Base-by-base conservation (phyloP, 2,113 vertebrate species). In the Apodemus sylvaticus region DNA sequence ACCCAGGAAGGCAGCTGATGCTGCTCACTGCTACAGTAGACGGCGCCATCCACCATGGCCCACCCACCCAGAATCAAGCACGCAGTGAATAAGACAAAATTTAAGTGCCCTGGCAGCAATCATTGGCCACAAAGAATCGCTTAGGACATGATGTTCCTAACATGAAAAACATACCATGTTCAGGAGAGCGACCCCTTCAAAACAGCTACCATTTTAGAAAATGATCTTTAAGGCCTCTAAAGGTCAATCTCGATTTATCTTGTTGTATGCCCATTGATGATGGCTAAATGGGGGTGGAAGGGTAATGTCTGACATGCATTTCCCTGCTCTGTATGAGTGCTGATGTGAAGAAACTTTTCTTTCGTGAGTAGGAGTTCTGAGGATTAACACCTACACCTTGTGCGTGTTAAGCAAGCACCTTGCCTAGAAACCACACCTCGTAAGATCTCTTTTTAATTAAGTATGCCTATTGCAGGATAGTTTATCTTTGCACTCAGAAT, bases 401-500 rank as follows among this genome's bases (percentile, higher is more conserved):
- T 34, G 16, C 2, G 45, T 58, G 26, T 11, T 20, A 55, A 53
- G 17, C 62, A 14, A 91, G 53, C 29, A 58, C 64, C 68, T 55
- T 58, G 42, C 53, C 66, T 45, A 24, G 17, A 22, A 60, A n/a
- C 42, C 10, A 19, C 5, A 58, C 1, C 42, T 4, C 20, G 16
- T 68, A 58, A 53, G 16, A 76, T 82, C 77, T 82, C n/a, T 95
- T 91, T 92, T 89, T 73, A 95, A 94, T 91, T 79, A 88, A 94
- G 78, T 88, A 70, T 62, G 34, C 70, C n/a, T 58, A 60, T 62
- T 68, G 12, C 5, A 20, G 76, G 39, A 58, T 62, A 10, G 7
- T 89, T 89, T 73, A 85, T 93, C 77, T 86, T 55, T 86, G 34
- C 60, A 89, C 17, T 51, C 42, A 17, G 19, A 97, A 87, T 79